These are phyloP conservation scores for Caprella mutica DNA, from an alignment of 2,888 invertebrate species.

Conservation along the genomic window DNA sequence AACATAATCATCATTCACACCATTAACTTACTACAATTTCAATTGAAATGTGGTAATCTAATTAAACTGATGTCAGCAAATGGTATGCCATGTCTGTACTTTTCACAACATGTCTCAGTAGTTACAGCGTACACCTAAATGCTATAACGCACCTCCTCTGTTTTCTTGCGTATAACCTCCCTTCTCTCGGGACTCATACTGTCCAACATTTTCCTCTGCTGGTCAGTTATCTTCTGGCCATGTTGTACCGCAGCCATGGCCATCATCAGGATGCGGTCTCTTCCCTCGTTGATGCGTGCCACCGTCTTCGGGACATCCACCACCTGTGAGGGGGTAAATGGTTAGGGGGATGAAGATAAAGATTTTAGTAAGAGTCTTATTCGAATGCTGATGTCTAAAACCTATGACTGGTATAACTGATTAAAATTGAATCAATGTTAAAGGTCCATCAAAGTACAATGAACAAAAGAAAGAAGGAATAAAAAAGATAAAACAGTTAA, in stretches of 20 bases:
- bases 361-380: neutral
- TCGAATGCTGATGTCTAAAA: neutral
- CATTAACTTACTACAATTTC: too few species aligned
- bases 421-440: too few species aligned
- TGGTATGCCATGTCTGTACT: too few species aligned
- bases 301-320: constrained; percentile 8
- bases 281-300: neutral
- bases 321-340: neutral
- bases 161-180: constrained; percentile 1
- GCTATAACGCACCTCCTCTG: too few species aligned
- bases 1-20: too few species aligned
- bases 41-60: too few species aligned
- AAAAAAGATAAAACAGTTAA: too few species aligned
- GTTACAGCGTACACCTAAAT: too few species aligned
- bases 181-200: constrained; percentile 4
- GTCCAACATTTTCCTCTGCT: constrained; percentile 11
- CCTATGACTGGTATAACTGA: neutral
- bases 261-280: constrained; percentile 6
- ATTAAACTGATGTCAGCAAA: too few species aligned
- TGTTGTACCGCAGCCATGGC: constrained; percentile 19
- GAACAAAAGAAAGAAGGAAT: too few species aligned
- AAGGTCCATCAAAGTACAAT: too few species aligned
- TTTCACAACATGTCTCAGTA: too few species aligned
- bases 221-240: constrained; percentile 14
- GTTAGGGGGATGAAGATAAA: neutral